Percentiles rank a stretch among this genome's conserved stretches.
Evolutionary conservation across 2,113 vertebrate species (phyloP).

Genomic region (Thinocorus orbignyianus): DNA sequence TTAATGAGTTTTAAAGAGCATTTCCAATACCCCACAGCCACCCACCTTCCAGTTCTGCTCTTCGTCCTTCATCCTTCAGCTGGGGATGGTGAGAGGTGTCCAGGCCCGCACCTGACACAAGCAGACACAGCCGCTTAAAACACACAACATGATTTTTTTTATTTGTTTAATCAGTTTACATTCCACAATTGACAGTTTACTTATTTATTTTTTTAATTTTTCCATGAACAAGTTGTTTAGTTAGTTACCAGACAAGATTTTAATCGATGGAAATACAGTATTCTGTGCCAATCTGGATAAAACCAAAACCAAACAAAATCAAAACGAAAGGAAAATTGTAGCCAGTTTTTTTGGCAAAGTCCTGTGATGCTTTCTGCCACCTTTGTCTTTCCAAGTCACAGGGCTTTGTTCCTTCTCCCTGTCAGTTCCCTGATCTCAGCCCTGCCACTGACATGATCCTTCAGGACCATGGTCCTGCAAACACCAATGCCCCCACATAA

Average conservation of each 20-base stretch:
- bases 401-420: slow-evolving; percentile 46
- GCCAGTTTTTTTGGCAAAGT: slow-evolving; percentile 58
- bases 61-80: not conserved
- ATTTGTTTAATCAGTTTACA: slow-evolving; percentile 86
- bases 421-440: slow-evolving; percentile 52
- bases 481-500: not conserved
- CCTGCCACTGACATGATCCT: slow-evolving; percentile 30
- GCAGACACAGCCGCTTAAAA: slow-evolving; percentile 69
- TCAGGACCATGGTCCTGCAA: not conserved
- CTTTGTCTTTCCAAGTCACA: slow-evolving; percentile 44
- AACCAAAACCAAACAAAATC: slow-evolving; percentile 26
- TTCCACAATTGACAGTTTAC: slow-evolving; percentile 84
- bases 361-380: slow-evolving; percentile 52
- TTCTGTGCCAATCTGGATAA: slow-evolving; percentile 73
- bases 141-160: slow-evolving; percentile 81
- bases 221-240: slow-evolving; percentile 81
- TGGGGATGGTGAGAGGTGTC: not conserved
- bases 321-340: slow-evolving; percentile 57
- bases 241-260: slow-evolving; percentile 80
- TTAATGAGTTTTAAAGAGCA: not conserved
- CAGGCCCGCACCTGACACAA: not conserved
- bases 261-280: slow-evolving; percentile 74
- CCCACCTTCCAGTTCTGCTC: not conserved
- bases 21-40: not conserved
- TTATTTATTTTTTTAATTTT: slow-evolving; percentile 73